phyloP scores from a whole-genome alignment of 2,113 vertebrate species.

The Hypanus sabinus region DNA sequence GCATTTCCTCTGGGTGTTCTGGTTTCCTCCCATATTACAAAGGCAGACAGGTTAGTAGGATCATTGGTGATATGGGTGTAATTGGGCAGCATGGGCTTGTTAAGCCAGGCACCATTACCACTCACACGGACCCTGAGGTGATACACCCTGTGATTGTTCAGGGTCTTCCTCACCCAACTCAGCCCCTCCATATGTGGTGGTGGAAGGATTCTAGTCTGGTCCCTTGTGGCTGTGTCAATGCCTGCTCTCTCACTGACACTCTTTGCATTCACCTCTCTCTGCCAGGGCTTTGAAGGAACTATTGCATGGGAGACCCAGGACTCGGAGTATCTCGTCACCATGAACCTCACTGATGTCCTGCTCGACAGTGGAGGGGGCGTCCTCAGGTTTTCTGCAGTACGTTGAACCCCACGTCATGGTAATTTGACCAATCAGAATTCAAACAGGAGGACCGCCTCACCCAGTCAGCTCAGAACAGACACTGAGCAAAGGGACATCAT shows the following conservation, averaged over 20 bases:
- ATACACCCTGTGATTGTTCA: too few relatives aligned
- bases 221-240: background rate
- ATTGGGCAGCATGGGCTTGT: too few relatives aligned
- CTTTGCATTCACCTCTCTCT: background rate
- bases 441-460: too few relatives aligned
- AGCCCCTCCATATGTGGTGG: too few relatives aligned
- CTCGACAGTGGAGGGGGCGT: constrained; percentile 84
- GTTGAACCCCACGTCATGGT: constrained; percentile 39
- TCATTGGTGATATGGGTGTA: too few relatives aligned
- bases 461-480: background rate
- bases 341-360: constrained; percentile 67
- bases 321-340: constrained; percentile 64
- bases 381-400: constrained; percentile 75
- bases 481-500: background rate
- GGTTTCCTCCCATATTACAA: too few relatives aligned
- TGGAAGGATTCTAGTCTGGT: background rate
- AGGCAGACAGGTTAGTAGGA: too few relatives aligned
- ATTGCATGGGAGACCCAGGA: constrained; percentile 89
- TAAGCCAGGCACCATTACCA: too few relatives aligned
- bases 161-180: too few relatives aligned
- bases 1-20: too few relatives aligned
- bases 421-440: background rate
- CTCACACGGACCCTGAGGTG: too few relatives aligned
- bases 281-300: constrained; percentile 91
- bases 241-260: background rate